Evolutionary conservation across 2,113 vertebrate species (phyloP), one percentile per base, ranked within the genome.

Genomic region (Oostethus manadensis): DNA sequence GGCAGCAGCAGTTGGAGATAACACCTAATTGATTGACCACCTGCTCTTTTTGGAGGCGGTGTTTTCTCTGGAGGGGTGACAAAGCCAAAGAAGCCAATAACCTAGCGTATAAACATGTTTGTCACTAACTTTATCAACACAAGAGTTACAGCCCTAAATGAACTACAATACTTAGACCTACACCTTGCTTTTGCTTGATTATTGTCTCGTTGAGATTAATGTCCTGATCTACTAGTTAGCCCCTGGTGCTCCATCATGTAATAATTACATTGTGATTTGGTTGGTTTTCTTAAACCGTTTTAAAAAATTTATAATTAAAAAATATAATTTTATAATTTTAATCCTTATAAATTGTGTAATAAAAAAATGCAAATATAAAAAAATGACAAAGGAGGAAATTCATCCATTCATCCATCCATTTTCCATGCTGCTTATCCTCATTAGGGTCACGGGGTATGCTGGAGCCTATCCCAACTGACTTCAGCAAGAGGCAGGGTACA

Each of bases 161-260:
- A 43, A 46, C 14, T 17, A 35, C 43, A 17, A 26, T 54, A 29
- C 26, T 29, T 2, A 5, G 15, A 8, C 23, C 7, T 4, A 2
- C 14, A 48, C 47, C 47, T 13, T 4, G 4, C 18, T 21, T 48
- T 48, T 7, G 11, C 20, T 21, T 1, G 10, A 3, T 4, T 3
- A 7, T 33, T 6, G 5, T 33, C 29, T 33, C 20, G 7, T 6
- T 20, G n/a, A 40, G 83, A 79, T 86, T 88, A 86, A 87, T 88
- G 8, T 68, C 57, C 64, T 80, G 73, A 53, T 66, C 60, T 38
- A 47, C 78, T 87, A 82, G 87, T 89, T 87, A 88, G 74, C 68
- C 76, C 54, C 81, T 42, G 43, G 64, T 75, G 65, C 79, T 57
- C 64, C 60, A 68, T 60, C 55, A 57, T 71, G 55, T 70, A 64